Evolutionary conservation across 2,113 vertebrate species (phyloP).

Genomic region (Perca fluviatilis): DNA sequence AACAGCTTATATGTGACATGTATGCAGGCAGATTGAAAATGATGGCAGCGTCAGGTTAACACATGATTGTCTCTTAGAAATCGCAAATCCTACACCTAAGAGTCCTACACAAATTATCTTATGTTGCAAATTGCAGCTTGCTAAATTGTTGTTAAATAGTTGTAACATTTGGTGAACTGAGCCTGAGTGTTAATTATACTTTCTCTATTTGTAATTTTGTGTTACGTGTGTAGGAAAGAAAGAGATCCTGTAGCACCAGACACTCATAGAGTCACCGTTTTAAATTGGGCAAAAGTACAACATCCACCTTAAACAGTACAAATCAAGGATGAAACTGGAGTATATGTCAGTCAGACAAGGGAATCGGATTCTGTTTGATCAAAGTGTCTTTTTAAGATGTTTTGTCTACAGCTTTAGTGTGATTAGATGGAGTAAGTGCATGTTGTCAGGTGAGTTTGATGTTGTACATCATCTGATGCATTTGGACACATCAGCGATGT

Average conservation of each 20-base stretch:
- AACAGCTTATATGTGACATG: not conserved
- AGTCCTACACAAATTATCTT: not conserved
- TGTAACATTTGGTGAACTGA: not conserved
- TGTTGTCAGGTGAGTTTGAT: constrained; percentile 29
- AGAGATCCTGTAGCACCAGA: not conserved
- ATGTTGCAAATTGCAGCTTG: not conserved
- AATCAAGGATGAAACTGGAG: constrained; percentile 1
- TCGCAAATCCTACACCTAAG: not conserved
- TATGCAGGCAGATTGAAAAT: not conserved
- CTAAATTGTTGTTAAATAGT: not conserved
- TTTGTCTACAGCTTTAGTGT: constrained; percentile 21
- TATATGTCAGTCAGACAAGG: not conserved
- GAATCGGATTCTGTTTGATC: constrained; percentile 48
- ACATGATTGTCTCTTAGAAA: not conserved
- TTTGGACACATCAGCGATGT: constrained; percentile 45
- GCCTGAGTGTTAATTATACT: not conserved
- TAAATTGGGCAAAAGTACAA: constrained; percentile 13
- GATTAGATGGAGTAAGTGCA: not conserved
- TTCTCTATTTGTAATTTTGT: not conserved
- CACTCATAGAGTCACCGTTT: not conserved
- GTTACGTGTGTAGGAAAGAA: not conserved
- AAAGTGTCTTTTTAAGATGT: constrained; percentile 26
- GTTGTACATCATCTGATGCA: constrained; percentile 32
- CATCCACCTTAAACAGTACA: not conserved
- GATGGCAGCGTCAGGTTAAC: not conserved